These are phyloP conservation scores for Accipiter virgatus DNA, from an alignment of 2,113 vertebrate species.

Conservation along the genomic window DNA sequence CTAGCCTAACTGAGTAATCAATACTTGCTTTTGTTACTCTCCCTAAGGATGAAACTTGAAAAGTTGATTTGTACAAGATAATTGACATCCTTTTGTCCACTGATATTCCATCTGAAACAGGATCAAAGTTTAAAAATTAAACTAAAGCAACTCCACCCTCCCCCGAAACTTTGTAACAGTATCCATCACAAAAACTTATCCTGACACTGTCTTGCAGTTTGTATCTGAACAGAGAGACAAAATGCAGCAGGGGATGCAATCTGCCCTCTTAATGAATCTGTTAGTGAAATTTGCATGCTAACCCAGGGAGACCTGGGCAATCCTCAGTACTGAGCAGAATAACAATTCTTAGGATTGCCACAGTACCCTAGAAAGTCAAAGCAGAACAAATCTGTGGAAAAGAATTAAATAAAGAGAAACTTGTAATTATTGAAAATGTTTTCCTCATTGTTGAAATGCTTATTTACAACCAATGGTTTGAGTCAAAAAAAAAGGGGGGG, in stretches of 20 bases:
- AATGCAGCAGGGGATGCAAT: not conserved
- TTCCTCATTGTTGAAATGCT: not conserved
- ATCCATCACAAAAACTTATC: not conserved
- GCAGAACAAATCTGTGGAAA: not conserved
- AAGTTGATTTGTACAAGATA: not conserved
- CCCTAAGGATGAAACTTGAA: not conserved
- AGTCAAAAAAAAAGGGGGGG: not conserved
- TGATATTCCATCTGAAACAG: not conserved
- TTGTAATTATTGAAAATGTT: not conserved
- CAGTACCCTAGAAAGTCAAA: not conserved
- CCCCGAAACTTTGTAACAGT: not conserved
- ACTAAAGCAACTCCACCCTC: not conserved
- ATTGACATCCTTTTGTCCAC: not conserved
- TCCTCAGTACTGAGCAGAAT: not conserved
- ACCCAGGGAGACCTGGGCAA: not conserved
- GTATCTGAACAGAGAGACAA: not conserved
- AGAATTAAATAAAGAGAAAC: not conserved
- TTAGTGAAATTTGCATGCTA: not conserved
- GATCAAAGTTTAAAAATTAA: constrained; percentile 7
- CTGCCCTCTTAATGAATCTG: not conserved
- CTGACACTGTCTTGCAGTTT: not conserved
- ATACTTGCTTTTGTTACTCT: constrained; percentile 16
- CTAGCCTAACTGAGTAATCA: not conserved
- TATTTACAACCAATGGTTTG: not conserved
- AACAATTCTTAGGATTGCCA: not conserved